phyloP scores from a whole-genome alignment of 2,113 vertebrate genomes.

The Podilymbus podiceps region DNA sequence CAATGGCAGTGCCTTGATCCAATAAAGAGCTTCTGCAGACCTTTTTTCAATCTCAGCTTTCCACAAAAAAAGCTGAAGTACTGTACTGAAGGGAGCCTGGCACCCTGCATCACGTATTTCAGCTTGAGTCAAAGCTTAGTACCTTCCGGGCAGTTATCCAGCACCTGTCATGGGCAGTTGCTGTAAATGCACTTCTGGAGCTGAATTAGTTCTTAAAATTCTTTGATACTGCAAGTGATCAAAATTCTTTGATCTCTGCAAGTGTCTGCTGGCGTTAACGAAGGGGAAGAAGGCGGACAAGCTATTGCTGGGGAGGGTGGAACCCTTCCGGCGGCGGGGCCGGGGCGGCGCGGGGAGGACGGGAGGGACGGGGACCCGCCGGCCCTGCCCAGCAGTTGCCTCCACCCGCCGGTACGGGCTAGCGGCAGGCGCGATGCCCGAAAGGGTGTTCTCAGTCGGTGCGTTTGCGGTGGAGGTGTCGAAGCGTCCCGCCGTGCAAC shows the following conservation, averaged over 20 bases:
- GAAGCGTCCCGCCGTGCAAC: rapidly evolving
- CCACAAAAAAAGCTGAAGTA: no score
- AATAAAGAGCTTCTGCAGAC: background rate
- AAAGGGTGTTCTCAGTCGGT: background rate
- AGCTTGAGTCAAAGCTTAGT: background rate
- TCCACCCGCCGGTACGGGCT: background rate
- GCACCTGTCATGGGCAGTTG: background rate
- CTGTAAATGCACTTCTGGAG: background rate
- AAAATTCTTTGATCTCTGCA: background rate
- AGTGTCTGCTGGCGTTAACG: rapidly evolving
- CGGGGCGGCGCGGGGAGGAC: rapidly evolving
- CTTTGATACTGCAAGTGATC: no score
- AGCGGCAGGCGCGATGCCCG: rapidly evolving
- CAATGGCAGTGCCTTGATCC: background rate
- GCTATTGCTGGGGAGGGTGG: background rate
- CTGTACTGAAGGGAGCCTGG: background rate
- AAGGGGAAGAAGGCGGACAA: background rate
- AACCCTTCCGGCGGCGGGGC: background rate
- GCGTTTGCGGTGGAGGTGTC: background rate
- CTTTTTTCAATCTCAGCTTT: background rate
- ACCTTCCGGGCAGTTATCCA: background rate
- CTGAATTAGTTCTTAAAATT: background rate
- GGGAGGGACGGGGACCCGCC: background rate
- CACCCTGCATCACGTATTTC: background rate
- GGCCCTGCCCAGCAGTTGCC: rapidly evolving